Conservation (phyloP, 1,140 invertebrate genomes). For the Caenorhabditis elegans region WBcel235 BX284603.4:10710001-10710500, state of each 20-base stretch:
- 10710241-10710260: neutral
- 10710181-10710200: no score
- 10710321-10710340: constrained; percentile 2
- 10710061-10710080: constrained; percentile 13
- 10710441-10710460: neutral
- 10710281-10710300: neutral
- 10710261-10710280: neutral
- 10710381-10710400: neutral
- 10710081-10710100: neutral
- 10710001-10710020: neutral
- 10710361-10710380: no score
- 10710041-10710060: neutral
- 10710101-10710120: neutral
- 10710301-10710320: neutral
- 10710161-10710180: neutral
- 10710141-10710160: neutral
- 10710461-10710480: neutral
- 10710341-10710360: neutral
- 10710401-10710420: neutral
- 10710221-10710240: neutral
- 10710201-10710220: neutral
- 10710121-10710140: neutral
- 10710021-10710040: constrained; percentile 13
- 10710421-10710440: neutral
- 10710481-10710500: neutral